Evolutionary conservation across 1,140 invertebrate species (phyloP), one percentile per base, ranked within the genome.

Genomic region (Zaprionus davidi): DNA sequence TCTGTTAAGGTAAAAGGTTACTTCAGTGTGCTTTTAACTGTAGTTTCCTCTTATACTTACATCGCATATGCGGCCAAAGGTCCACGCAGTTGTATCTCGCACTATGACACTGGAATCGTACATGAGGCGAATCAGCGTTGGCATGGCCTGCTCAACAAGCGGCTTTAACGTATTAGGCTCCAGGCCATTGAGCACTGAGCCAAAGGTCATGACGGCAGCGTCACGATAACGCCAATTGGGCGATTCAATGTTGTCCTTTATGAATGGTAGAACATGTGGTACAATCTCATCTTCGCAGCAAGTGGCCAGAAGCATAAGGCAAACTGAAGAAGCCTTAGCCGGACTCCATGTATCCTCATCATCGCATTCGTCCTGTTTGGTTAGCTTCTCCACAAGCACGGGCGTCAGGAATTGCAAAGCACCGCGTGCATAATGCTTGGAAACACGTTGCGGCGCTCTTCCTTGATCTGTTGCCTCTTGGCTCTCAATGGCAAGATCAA

Each of bases 331-430:
- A 5, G 99, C 98, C 94, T 99, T 99, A 75, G 98, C 97, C 6
- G 99, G 99, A 94, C 99, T 99, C 99, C 99, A 99, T 90, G 99
- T 99, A 92, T 99, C 98, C 93, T 99, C 99, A 93, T 99, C 99
- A 92, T 99, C 98, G 79, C 96, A 94, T 87, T 97, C 96, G 91
- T 97, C 96, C 94, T 99, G 98, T 93, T 99, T 99, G 1, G 98
- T 99, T 53, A 99, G 93, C 88, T 98, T 98, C 86, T 98, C 96
- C 92, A 99, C 96, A 1, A 99, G 94, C 57, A 99, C 96, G 20
- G 99, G 99, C 31, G 99, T 97, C 60, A 99, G 94, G 93, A 96
- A 99, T 90, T 98, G 97, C 5, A 99, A 93, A 51, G 99, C 99
- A 69, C 99, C 98, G 93, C 98, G 97, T 22, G 98, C 98, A 94